A percentile compares a stretch with the other conserved stretches of the same genome.
Evolutionary conservation across 64 coral and sea anemone genomes (phyloP).

Genomic region (Montipora sp.): DNA sequence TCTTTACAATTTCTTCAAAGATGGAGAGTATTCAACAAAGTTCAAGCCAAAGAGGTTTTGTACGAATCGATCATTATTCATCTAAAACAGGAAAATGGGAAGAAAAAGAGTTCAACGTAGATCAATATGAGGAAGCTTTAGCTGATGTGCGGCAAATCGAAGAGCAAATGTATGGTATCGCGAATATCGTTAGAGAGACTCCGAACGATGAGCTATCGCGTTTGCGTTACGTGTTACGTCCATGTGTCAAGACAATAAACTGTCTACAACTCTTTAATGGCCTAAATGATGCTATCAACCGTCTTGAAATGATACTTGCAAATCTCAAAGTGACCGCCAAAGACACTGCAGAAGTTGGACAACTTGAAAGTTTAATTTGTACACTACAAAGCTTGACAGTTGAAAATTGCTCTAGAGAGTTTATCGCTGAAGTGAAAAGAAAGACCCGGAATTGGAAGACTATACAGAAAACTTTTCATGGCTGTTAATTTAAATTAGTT

Average conservation of each 20-base stretch:
- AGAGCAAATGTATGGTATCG: neutral
- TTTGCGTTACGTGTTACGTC: neutral
- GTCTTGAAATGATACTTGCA: too few species aligned
- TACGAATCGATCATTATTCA: constrained; percentile 22
- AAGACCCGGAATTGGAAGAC: too few species aligned
- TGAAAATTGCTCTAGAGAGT: too few species aligned
- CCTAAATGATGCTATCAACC: too few species aligned
- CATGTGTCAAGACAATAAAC: neutral
- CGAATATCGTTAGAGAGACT: neutral
- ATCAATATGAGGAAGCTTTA: neutral
- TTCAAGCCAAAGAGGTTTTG: neutral
- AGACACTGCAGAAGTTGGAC: neutral
- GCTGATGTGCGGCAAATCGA: neutral
- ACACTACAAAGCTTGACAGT: too few species aligned
- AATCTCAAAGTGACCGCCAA: too few species aligned
- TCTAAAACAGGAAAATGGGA: neutral
- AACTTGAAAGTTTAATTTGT: too few species aligned
- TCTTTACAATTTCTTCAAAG: constrained; percentile 28
- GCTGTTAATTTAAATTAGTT: too few species aligned
- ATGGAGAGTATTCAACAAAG: neutral
- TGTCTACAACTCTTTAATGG: too few species aligned
- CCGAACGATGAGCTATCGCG: neutral
- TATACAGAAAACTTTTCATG: too few species aligned
- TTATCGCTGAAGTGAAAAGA: too few species aligned
- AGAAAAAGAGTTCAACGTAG: neutral